phyloP scores from a whole-genome alignment of 2,888 invertebrate genomes.

The Drosophila dives region DNA sequence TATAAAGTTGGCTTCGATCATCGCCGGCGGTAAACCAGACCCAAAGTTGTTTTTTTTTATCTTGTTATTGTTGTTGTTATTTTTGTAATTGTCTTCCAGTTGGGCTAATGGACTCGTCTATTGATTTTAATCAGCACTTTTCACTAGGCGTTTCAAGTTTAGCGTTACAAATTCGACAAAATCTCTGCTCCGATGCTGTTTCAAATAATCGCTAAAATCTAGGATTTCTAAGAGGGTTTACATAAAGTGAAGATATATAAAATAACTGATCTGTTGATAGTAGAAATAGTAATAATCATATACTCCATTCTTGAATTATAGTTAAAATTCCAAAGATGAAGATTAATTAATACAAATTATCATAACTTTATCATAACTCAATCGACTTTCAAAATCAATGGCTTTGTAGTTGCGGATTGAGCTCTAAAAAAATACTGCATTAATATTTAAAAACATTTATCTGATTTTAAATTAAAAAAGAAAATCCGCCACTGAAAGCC shows the following conservation, averaged over 20 bases:
- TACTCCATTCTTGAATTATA: background rate
- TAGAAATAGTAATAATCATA: background rate
- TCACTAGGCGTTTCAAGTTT: slow-evolving; percentile 44
- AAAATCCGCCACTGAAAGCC: too few species aligned
- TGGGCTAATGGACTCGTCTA: slow-evolving; percentile 54
- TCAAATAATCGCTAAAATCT: background rate
- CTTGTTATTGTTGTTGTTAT: slow-evolving; percentile 20
- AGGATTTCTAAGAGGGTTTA: slow-evolving; percentile 4
- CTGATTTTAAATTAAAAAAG: too few species aligned
- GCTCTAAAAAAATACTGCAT: background rate
- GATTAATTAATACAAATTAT: background rate
- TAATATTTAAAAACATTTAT: background rate
- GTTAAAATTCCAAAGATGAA: fast-evolving
- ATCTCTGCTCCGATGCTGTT: slow-evolving; percentile 7
- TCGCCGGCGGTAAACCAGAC: slow-evolving; percentile 28
- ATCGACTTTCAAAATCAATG: background rate
- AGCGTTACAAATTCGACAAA: background rate
- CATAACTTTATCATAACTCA: fast-evolving
- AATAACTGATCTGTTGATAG: background rate
- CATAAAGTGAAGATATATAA: background rate
- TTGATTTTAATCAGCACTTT: slow-evolving; percentile 50
- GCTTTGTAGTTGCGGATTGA: fast-evolving
- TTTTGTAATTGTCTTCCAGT: slow-evolving; percentile 18
- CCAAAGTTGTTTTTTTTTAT: slow-evolving; percentile 8
- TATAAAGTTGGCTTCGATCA: slow-evolving; percentile 62